phyloP scores from a whole-genome alignment of 2,113 vertebrate genomes.

The Dromaius novaehollandiae region DNA sequence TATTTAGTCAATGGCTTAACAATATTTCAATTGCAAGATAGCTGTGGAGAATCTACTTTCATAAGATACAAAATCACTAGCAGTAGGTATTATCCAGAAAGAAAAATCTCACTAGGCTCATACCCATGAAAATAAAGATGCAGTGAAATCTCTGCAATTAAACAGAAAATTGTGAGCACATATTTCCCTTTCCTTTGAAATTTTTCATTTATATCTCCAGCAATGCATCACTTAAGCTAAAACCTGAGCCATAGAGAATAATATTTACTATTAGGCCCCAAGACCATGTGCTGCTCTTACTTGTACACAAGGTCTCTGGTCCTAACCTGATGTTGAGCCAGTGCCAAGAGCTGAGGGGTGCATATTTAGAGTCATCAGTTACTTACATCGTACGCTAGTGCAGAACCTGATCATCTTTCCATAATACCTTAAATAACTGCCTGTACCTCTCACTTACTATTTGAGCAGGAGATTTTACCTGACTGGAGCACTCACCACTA shows the following conservation, averaged over 20 bases:
- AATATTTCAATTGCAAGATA: not conserved
- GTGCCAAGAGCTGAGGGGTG: not conserved
- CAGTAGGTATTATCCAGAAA: not conserved
- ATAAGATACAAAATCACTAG: not conserved
- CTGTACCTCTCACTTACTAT: not conserved
- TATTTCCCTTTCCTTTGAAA: not conserved
- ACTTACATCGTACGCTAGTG: rapidly evolving
- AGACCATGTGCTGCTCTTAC: not conserved
- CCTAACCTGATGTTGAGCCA: not conserved
- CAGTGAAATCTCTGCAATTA: not conserved
- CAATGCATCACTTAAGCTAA: not conserved
- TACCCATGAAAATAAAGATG: not conserved
- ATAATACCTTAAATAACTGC: not conserved
- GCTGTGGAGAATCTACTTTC: not conserved
- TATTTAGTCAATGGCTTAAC: not conserved
- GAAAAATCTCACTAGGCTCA: not conserved
- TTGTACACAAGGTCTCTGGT: not conserved
- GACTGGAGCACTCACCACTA: no score
- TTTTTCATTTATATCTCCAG: not conserved
- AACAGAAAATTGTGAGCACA: not conserved
- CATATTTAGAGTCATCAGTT: not conserved
- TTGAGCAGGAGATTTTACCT: not conserved
- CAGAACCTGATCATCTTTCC: not conserved
- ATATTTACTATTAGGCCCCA: not conserved
- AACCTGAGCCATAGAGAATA: not conserved